phyloP scores from a whole-genome alignment of 2,797 vertebrate genomes.

The Amphiprion clarkii region DNA sequence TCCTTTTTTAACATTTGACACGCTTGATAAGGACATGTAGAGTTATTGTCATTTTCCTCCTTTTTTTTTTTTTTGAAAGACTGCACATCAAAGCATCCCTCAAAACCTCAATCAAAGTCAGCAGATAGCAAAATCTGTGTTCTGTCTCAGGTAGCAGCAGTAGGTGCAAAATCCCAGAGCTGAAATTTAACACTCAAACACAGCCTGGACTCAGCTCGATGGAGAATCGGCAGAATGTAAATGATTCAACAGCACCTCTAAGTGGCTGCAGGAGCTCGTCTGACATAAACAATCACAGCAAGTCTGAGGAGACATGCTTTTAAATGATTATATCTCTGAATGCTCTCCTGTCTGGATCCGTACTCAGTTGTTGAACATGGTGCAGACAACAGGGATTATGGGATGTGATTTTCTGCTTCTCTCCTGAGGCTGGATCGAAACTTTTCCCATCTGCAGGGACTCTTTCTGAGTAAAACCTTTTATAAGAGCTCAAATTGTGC shows the following conservation, averaged over 20 bases:
- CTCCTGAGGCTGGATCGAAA: background rate
- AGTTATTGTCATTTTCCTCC: background rate
- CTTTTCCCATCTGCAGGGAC: constrained; percentile 1
- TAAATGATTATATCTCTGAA: constrained; percentile 28
- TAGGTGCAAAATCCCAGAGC: constrained; percentile 61
- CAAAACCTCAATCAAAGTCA: constrained; percentile 4
- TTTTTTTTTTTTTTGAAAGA: background rate
- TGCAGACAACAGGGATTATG: constrained; percentile 14
- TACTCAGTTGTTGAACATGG: constrained; percentile 34
- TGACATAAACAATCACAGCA: constrained; percentile 42
- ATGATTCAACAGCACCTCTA: constrained; percentile 82
- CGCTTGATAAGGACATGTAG: background rate
- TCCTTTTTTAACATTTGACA: constrained; percentile 3
- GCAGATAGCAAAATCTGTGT: constrained; percentile 49
- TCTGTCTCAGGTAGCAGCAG: constrained; percentile 52
- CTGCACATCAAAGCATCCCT: constrained; percentile 7
- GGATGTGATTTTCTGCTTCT: constrained; percentile 24
- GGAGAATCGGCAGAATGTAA: constrained; percentile 67
- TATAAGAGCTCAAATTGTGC: constrained; percentile 3
- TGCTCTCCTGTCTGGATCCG: constrained; percentile 18
- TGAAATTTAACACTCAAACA: constrained; percentile 65
- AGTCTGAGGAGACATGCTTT: constrained; percentile 36
- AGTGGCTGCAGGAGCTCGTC: constrained; percentile 67
- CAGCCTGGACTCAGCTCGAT: constrained; percentile 31
- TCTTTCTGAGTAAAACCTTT: background rate